Base-by-base conservation (phyloP, 2,797 vertebrate genomes). In the Onychomys arenicola region DNA sequence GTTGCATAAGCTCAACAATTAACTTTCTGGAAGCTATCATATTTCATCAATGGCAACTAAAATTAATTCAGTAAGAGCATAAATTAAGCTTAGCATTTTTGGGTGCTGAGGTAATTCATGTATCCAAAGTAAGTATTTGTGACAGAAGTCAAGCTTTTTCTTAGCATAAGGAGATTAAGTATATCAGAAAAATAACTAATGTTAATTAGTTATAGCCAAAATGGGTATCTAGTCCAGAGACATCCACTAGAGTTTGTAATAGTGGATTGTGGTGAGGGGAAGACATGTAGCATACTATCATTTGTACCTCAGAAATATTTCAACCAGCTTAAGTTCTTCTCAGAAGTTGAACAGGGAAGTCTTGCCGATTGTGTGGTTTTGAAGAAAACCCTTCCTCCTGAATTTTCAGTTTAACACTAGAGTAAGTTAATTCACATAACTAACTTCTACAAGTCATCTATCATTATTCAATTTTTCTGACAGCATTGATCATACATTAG, bases 391-490 rank as follows among this genome's bases (percentile, higher is more conserved):
- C 49, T 93, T 82, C 34, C 49, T 78, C 10, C 12, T 87, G 76
- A 95, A 52, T 85, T 49, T 94, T 95, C n/a, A 59, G 57, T 89
- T 77, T 71, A 94, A 86, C 52, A 90, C 23, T 67, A 23, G 17
- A 21, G 46, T 55, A 91, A 93, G 78, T 96, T 94, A 89, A 96
- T 82, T 96, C 27, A 92, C 93, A 92, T 81, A 75, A 93, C 57
- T n/a, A 89, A 32, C 77, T 92, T 86, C 88, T 77, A 32, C 57
- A 95, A 96, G 80, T 88, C 71, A 19, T 23, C 8, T 21, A 40
- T 10, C 34, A 93, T 92, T 63, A 82, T 67, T 63, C 89, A 78
- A 81, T 19, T 65, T 89, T 52, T 93, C 88, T 82, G 57, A 61
- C 34, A 88, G 14, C n/a, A 77, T 76, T 59, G 17, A 34, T 37